A percentile compares a stretch with the other conserved stretches of the same genome.
Evolutionary conservation across 2,888 invertebrate species (phyloP).

Genomic region (Megamerina dolium): DNA sequence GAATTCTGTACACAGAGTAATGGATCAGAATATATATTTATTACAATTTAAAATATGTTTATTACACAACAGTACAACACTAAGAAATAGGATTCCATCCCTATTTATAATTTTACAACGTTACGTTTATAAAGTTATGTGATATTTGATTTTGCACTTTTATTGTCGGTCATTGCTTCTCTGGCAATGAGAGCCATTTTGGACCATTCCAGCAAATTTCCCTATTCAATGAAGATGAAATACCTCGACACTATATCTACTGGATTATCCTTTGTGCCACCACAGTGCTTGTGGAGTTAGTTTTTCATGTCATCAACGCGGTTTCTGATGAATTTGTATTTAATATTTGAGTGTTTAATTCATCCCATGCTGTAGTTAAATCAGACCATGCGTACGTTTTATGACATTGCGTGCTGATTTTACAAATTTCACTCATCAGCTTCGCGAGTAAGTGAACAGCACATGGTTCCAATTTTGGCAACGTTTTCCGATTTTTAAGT

Average conservation of each 20-base stretch:
- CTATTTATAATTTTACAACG: too few relatives aligned
- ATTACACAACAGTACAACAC: too few relatives aligned
- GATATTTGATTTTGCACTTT: too few relatives aligned
- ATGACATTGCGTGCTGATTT: neutral
- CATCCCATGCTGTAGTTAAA: neutral
- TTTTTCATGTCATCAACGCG: neutral
- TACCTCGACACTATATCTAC: too few relatives aligned
- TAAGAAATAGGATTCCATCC: too few relatives aligned
- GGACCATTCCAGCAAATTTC: neutral
- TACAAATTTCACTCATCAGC: neutral
- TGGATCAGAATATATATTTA: too few relatives aligned
- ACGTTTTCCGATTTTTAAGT: conserved; percentile 4
- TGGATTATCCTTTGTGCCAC: too few relatives aligned
- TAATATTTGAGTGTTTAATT: neutral
- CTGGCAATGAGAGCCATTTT: neutral
- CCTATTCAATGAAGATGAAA: neutral
- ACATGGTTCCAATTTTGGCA: neutral
- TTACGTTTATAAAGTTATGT: too few relatives aligned
- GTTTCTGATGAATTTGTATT: neutral
- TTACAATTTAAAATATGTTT: too few relatives aligned
- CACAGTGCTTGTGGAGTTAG: too few relatives aligned
- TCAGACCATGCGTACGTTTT: neutral
- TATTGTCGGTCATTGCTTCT: neutral
- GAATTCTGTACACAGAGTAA: too few relatives aligned
- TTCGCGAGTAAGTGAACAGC: conserved; percentile 1